A percentile compares a stretch with the other conserved stretches of the same genome.
phyloP scores from a whole-genome alignment of 2,113 vertebrate genomes.

The Crotalus tigris region DNA sequence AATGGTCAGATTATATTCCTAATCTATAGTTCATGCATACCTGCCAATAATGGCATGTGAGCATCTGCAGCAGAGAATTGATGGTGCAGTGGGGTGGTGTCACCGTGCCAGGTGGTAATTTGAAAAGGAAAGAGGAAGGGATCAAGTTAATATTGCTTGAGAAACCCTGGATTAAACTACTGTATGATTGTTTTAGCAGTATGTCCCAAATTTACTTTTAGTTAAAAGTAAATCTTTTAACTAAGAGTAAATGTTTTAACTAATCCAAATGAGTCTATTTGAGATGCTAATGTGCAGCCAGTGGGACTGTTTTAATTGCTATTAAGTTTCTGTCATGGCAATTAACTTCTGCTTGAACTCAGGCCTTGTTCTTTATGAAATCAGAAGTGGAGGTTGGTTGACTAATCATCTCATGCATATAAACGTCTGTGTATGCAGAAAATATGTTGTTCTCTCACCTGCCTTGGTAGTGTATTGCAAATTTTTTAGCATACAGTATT shows the following conservation, averaged over 20 bases:
- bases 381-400: slow-evolving; percentile 20
- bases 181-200: neutral
- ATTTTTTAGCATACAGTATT: slow-evolving; percentile 17
- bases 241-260: neutral
- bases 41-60: neutral
- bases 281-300: fast-evolving
- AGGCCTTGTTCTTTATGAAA: neutral
- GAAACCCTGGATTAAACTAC: neutral
- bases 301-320: neutral
- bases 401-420: neutral
- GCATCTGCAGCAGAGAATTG: neutral
- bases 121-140: neutral
- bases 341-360: neutral
- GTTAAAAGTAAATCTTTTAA: neutral
- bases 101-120: neutral
- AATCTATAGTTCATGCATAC: neutral
- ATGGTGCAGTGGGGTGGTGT: neutral
- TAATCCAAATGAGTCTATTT: neutral
- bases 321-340: neutral
- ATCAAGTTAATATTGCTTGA: neutral
- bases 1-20: neutral
- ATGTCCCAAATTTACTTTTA: neutral
- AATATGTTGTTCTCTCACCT: neutral
- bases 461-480: neutral
- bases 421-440: neutral